These are phyloP conservation scores for Mastacembelus armatus DNA, from an alignment of 2,797 vertebrate species.

Conservation along the genomic window DNA sequence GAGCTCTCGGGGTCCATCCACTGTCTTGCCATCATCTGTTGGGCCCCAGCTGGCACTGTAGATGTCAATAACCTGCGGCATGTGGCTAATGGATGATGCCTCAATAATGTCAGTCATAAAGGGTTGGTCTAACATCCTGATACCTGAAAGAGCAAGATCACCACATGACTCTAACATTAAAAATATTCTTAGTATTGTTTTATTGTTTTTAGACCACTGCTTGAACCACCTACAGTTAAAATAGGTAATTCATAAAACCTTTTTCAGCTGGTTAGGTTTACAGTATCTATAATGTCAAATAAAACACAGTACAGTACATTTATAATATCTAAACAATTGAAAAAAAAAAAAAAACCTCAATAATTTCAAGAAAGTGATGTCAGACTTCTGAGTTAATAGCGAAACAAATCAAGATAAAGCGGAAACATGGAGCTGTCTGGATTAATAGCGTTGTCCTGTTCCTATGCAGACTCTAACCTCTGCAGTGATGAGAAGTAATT, in stretches of 20 bases:
- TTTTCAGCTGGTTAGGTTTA: neutral
- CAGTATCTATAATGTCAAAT: neutral
- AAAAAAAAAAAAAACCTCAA: too few species aligned
- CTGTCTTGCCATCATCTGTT: slow-evolving; percentile 97
- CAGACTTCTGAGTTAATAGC: slow-evolving; percentile 5
- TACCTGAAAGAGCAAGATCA: slow-evolving; percentile 82
- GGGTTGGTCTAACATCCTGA: slow-evolving; percentile 98
- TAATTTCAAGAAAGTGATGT: slow-evolving; percentile 4
- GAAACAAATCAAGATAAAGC: slow-evolving; percentile 30
- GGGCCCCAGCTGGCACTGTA: slow-evolving; percentile 99
- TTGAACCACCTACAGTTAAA: too few species aligned
- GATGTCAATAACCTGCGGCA: slow-evolving; percentile 98
- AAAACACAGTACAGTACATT: neutral
- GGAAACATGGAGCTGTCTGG: slow-evolving; percentile 22
- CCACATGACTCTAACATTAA: neutral
- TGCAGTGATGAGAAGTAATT: slow-evolving; percentile 22
- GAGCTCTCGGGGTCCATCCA: slow-evolving; percentile 96
- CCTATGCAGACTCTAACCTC: slow-evolving; percentile 19
- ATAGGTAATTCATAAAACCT: neutral
- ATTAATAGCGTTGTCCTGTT: slow-evolving; percentile 30
- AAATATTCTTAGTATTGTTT: neutral
- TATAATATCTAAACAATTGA: slow-evolving; percentile 5
- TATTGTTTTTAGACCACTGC: neutral
- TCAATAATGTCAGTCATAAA: slow-evolving; percentile 99
- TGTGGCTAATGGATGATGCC: slow-evolving; percentile 98